phyloP scores from a whole-genome alignment of 2,888 invertebrate species.

The Calameuta pallipes region DNA sequence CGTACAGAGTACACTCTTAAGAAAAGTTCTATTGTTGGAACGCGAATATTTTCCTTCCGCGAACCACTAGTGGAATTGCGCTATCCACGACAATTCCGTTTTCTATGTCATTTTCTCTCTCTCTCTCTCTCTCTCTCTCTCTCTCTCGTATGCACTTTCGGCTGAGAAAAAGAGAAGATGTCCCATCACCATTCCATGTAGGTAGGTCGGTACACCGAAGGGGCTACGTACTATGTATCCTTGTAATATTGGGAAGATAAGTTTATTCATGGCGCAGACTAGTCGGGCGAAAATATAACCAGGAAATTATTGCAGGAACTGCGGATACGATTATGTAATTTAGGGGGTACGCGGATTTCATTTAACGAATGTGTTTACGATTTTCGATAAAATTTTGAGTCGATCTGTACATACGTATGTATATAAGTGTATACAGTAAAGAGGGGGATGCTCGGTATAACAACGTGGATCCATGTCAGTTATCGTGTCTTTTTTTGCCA shows the following conservation, averaged over 20 bases:
- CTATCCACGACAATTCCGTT: constrained; percentile 11
- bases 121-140: constrained; percentile 4
- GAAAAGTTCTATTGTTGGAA: constrained; percentile 41
- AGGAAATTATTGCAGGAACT: not conserved
- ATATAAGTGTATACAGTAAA: not conserved
- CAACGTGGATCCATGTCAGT: constrained; percentile 28
- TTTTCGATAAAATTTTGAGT: not conserved
- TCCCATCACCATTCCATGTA: no score
- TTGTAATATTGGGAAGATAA: not conserved
- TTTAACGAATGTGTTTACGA: not conserved
- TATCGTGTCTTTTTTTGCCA: constrained; percentile 37
- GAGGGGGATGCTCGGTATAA: constrained; percentile 7
- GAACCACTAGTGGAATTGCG: constrained; percentile 24
- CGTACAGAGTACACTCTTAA: constrained; percentile 20
- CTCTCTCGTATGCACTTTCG: not conserved
- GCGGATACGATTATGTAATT: not conserved
- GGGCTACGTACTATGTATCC: not conserved
- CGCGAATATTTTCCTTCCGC: constrained; percentile 26
- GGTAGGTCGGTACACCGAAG: no score
- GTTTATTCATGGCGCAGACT: constrained; percentile 37
- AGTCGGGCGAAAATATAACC: constrained; percentile 26
- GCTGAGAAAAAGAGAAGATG: no score
- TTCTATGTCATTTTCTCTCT: constrained; percentile 9
- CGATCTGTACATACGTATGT: not conserved
- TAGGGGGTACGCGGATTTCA: not conserved